Evolutionary conservation across 2,113 vertebrate species (phyloP).

Genomic region (Cinclus cinclus): DNA sequence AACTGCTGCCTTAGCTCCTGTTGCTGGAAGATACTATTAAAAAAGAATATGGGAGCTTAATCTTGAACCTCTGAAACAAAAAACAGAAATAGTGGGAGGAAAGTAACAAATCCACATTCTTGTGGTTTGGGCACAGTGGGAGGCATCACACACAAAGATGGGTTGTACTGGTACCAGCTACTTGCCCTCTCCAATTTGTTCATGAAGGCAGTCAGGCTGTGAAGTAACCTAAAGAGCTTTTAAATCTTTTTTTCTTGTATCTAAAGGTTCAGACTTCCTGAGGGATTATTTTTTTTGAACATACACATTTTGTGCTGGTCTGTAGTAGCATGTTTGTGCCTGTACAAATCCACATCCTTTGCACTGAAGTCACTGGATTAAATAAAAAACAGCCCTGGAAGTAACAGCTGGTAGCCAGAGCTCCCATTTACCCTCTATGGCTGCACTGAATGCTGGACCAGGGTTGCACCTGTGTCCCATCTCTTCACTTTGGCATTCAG

Average conservation of each 20-base stretch:
- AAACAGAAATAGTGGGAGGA: neutral
- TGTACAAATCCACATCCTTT: neutral
- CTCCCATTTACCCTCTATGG: neutral
- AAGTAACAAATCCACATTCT: neutral
- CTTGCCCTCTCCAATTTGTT: neutral
- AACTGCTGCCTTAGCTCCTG: neutral
- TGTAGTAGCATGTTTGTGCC: neutral
- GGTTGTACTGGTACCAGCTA: neutral
- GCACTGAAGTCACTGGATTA: neutral
- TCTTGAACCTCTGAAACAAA: neutral
- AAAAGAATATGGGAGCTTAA: neutral
- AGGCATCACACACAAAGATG: neutral
- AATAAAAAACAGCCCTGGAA: neutral
- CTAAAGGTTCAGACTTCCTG: neutral
- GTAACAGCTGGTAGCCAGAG: neutral
- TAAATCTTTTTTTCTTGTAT: neutral
- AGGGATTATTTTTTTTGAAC: neutral
- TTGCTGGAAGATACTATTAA: neutral
- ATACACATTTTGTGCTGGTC: neutral
- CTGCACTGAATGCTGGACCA: neutral
- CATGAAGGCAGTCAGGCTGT: neutral
- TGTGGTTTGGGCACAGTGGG: accelerated
- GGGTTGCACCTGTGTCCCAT: neutral
- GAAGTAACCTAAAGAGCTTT: neutral
- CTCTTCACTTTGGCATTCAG: neutral